A percentile compares a stretch with the other conserved stretches of the same genome.
Evolutionary conservation across 2,797 vertebrate genomes (phyloP).

Genomic region (Florisuga fusca): DNA sequence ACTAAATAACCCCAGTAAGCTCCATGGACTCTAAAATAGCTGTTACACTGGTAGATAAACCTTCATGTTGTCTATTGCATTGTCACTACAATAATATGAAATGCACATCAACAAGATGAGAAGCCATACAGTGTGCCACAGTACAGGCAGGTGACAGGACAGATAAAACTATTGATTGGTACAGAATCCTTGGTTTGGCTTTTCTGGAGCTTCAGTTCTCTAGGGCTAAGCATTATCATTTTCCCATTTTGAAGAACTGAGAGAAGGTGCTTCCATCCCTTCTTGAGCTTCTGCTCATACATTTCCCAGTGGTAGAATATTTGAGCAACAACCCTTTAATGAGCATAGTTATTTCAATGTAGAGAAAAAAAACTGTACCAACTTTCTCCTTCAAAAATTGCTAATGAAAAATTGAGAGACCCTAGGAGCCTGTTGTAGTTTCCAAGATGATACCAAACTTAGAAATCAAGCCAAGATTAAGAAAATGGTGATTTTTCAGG

Average conservation of each 20-base stretch:
- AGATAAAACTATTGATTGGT: neutral
- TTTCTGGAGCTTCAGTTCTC: neutral
- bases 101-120: neutral
- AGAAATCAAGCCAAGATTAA: neutral
- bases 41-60: neutral
- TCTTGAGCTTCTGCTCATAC: neutral
- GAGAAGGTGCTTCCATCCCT: neutral
- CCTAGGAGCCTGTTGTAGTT: neutral
- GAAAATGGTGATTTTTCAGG: neutral
- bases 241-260: neutral
- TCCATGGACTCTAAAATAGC: neutral
- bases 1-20: neutral
- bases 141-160: neutral
- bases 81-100: neutral
- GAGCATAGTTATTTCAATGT: neutral
- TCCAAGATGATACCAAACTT: neutral
- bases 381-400: neutral
- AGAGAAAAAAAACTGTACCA: neutral
- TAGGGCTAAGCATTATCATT: neutral
- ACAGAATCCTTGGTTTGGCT: neutral
- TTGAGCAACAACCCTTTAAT: neutral
- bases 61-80: neutral
- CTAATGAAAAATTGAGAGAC: neutral
- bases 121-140: neutral
- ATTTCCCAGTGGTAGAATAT: neutral